Base-by-base conservation (phyloP, 64 coral and sea anemone species). In the Cladopsammia gracilis region DNA sequence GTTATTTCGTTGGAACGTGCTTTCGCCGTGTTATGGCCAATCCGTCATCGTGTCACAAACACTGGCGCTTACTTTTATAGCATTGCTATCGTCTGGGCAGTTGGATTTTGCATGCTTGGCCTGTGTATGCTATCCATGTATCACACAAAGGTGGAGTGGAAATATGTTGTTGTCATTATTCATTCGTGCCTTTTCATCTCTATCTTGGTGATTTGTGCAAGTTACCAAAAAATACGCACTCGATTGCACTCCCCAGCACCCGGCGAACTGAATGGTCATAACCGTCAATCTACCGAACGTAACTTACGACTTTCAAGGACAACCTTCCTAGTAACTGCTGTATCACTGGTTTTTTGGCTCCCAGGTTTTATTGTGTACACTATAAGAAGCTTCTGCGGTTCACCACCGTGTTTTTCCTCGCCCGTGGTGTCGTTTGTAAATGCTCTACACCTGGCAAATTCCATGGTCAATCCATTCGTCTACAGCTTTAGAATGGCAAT, bases 401-500 rank as follows among this genome's bases (percentile, higher is more conserved):
- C 34, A 34, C 34, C 15, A 22, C 4, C 7, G 4, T 76, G 74
- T 50, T 1, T 76, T 76, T 11, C 47, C 1, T 50, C 50, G 4
- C 7, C 11, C 5, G n/a, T 25, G 11, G 6, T 25, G 50, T 4
- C 2, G 12, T 3, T 25, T 57, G 76, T 78, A 11, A 78, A 57
- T 7, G 20, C 3, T 78, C 20, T 78, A 1, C 51, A 58, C 10
- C 10, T 78, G 76, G 76, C 50, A 57, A 58, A 78, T 58, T 78
- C 76, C 11, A 58, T 78, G 76, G 50, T 78, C 7, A 78, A 78
- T 78, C 76, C 50, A 58, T 20, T 78, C 10, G 76, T 78, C 5
- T 78, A 78, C 76, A 57, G 50, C 13, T 78, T 58, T 19, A 78
- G 23, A 54, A 58, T 78, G 76, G 47, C 20, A 14, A 49, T 49